phyloP scores from a whole-genome alignment of 2,888 invertebrate genomes.

The Allolobophora icterica region DNA sequence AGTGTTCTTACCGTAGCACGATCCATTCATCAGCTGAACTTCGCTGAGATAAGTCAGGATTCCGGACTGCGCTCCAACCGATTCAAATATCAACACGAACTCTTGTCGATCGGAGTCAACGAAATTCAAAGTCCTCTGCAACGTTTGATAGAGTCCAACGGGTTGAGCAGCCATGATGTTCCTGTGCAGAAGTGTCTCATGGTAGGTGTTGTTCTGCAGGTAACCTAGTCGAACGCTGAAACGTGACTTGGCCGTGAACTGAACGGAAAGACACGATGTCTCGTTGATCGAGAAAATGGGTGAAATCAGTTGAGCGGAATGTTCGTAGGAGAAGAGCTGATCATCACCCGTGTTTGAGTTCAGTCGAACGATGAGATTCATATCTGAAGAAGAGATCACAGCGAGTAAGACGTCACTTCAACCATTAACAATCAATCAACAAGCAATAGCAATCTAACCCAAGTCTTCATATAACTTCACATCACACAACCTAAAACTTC shows the following conservation, averaged over 20 bases:
- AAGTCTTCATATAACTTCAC: neutral
- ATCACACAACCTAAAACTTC: neutral
- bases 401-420: neutral
- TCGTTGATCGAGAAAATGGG: neutral
- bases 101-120: neutral
- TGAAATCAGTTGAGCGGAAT: neutral
- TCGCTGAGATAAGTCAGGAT: neutral
- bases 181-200: neutral
- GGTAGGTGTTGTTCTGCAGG: neutral
- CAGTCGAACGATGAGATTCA: neutral
- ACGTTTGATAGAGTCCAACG: neutral
- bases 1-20: neutral
- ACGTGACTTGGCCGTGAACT: neutral
- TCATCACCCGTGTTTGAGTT: neutral
- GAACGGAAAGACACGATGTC: neutral
- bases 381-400: neutral
- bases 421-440: neutral
- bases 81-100: neutral
- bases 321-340: neutral
- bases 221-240: neutral
- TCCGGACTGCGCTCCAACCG: neutral
- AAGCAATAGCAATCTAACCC: neutral
- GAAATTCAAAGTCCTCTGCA: neutral
- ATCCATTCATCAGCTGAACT: neutral
- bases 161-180: neutral